Evolutionary conservation across 2,113 vertebrate species (phyloP).

Genomic region (Corynorhinus townsendii): DNA sequence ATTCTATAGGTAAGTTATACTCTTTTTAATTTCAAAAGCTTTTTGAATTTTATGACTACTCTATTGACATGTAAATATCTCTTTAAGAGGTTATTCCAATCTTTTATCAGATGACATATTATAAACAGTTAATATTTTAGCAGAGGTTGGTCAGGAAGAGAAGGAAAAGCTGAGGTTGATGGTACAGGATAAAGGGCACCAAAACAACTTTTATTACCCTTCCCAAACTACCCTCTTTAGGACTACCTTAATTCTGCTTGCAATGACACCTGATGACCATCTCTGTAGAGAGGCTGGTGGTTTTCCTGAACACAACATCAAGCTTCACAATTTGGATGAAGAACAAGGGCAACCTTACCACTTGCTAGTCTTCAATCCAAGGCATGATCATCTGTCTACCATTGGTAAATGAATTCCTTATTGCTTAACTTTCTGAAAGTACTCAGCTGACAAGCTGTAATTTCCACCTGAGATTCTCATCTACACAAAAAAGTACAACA

Average conservation of each 20-base stretch:
- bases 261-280: not conserved
- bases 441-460: not conserved
- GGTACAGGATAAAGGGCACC: not conserved
- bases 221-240: not conserved
- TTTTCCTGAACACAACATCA: not conserved
- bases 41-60: not conserved
- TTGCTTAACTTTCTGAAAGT: not conserved
- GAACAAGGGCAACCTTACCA: not conserved
- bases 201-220: not conserved
- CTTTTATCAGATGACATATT: slow-evolving; percentile 4
- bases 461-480: not conserved
- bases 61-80: slow-evolving; percentile 2
- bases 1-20: not conserved
- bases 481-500: not conserved
- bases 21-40: slow-evolving; percentile 8
- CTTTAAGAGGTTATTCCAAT: not conserved
- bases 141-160: not conserved
- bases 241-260: not conserved
- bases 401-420: not conserved
- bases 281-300: not conserved
- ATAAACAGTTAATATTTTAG: slow-evolving; percentile 1
- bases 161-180: not conserved
- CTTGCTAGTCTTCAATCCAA: not conserved
- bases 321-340: not conserved
- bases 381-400: not conserved